These are phyloP conservation scores for Eubasilissa regina DNA, from an alignment of 1,140 invertebrate genomes.

Conservation along the genomic window DNA sequence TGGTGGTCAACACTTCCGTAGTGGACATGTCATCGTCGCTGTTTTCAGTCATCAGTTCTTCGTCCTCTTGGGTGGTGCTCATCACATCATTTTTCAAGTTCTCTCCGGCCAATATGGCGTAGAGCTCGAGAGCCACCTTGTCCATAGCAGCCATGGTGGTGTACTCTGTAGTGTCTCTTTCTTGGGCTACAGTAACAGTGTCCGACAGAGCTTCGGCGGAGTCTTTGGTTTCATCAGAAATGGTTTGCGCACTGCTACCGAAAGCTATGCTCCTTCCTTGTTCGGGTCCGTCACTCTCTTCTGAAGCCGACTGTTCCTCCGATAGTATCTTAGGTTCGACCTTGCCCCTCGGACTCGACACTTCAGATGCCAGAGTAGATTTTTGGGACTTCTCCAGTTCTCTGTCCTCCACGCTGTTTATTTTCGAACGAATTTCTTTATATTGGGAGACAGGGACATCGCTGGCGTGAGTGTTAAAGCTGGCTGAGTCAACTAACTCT, in stretches of 20 bases:
- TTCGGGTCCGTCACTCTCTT: constrained; percentile 56
- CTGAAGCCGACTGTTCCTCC: constrained; percentile 50
- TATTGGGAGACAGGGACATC: constrained; percentile 67
- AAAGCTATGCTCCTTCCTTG: constrained; percentile 59
- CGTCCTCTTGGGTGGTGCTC: constrained; percentile 67
- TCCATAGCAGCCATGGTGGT: constrained; percentile 81
- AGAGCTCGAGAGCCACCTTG: constrained; percentile 85
- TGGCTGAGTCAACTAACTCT: constrained; percentile 84
- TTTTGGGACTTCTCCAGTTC: constrained; percentile 45
- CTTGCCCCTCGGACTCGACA: constrained; percentile 53
- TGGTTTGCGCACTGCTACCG: constrained; percentile 49
- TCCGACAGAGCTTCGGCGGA: constrained; percentile 62
- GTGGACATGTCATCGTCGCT: constrained; percentile 62
- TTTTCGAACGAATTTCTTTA: constrained; percentile 64
- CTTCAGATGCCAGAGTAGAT: constrained; percentile 15
- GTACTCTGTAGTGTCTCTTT: constrained; percentile 76
- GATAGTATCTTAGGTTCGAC: constrained; percentile 56
- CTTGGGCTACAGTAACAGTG: constrained; percentile 62
- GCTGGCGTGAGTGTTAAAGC: constrained; percentile 81
- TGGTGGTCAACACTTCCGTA: constrained; percentile 73
- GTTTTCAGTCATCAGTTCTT: constrained; percentile 66
- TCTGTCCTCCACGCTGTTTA: constrained; percentile 45
- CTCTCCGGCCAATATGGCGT: constrained; percentile 83
- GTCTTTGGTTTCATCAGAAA: constrained; percentile 61
- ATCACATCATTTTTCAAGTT: constrained; percentile 79